A percentile compares a stretch with the other conserved stretches of the same genome.
Conservation (phyloP, 2,113 vertebrate species). For the Centropristis striata region DNA sequence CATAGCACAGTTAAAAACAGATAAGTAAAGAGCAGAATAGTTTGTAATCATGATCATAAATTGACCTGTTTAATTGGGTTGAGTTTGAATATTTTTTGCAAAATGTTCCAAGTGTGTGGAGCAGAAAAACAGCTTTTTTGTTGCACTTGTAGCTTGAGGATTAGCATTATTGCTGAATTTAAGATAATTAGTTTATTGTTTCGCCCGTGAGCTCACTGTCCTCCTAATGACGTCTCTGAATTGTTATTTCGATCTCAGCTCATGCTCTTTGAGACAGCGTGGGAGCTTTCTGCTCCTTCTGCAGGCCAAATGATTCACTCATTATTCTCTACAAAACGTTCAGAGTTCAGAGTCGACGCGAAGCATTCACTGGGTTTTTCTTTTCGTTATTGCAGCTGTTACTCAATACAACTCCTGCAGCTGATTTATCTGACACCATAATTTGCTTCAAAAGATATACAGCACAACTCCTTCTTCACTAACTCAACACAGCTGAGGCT, state of each 20-base stretch:
- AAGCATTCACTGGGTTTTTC: background rate
- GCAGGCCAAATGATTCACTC: conserved; percentile 1
- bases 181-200: conserved; percentile 15
- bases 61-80: too few species aligned
- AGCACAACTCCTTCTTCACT: background rate
- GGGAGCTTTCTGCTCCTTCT: conserved; percentile 3
- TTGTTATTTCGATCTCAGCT: conserved; percentile 12
- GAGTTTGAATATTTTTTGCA: too few species aligned
- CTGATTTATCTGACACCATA: background rate
- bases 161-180: background rate
- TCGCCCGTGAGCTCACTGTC: background rate
- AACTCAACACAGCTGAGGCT: background rate
- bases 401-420: background rate
- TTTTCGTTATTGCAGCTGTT: conserved; percentile 1
- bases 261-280: conserved; percentile 1
- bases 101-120: too few species aligned
- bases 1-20: too few species aligned
- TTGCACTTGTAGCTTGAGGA: conserved; percentile 15
- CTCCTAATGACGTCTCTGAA: conserved; percentile 3
- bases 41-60: too few species aligned
- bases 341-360: background rate
- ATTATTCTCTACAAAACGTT: conserved; percentile 20
- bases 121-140: too few species aligned
- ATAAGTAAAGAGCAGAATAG: too few species aligned
- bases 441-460: background rate